Percentiles rank a stretch among this genome's conserved stretches.
Conservation (phyloP, 2,797 vertebrate species). For the Pogoniulus pusillus region DNA sequence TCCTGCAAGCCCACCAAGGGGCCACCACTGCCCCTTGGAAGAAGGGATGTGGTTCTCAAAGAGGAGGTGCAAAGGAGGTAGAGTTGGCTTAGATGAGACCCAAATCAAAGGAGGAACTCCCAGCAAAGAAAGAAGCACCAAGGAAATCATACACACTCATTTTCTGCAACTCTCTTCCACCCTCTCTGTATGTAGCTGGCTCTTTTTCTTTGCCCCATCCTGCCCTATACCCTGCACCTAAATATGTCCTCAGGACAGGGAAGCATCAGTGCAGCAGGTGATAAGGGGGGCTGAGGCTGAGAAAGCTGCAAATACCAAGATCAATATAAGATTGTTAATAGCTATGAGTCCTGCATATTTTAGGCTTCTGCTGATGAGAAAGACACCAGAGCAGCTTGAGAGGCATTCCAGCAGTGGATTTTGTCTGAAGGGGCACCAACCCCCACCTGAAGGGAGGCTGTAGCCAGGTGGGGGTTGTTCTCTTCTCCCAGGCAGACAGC, state of each 20-base stretch:
- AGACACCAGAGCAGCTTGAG: neutral
- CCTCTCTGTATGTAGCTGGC: neutral
- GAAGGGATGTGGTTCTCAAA: neutral
- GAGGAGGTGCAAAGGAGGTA: neutral
- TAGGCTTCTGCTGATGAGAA: neutral
- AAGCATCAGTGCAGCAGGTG: neutral
- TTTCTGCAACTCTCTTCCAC: neutral
- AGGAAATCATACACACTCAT: neutral
- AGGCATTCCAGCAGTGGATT: neutral
- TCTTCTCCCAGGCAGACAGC: too few species aligned
- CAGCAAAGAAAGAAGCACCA: neutral
- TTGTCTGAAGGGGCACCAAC: neutral
- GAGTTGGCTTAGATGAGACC: accelerated
- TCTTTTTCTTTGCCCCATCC: neutral
- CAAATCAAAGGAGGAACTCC: neutral
- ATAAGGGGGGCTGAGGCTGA: neutral
- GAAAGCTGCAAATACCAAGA: neutral
- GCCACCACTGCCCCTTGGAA: neutral
- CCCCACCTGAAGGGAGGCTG: too few species aligned
- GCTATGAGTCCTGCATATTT: accelerated
- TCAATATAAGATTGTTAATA: neutral
- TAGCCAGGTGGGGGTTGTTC: too few species aligned
- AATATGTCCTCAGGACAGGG: neutral
- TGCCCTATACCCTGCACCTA: neutral
- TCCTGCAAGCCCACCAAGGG: neutral